Evolutionary conservation across 2,888 invertebrate genomes (phyloP).

Genomic region (Endotricha flammealis): DNA sequence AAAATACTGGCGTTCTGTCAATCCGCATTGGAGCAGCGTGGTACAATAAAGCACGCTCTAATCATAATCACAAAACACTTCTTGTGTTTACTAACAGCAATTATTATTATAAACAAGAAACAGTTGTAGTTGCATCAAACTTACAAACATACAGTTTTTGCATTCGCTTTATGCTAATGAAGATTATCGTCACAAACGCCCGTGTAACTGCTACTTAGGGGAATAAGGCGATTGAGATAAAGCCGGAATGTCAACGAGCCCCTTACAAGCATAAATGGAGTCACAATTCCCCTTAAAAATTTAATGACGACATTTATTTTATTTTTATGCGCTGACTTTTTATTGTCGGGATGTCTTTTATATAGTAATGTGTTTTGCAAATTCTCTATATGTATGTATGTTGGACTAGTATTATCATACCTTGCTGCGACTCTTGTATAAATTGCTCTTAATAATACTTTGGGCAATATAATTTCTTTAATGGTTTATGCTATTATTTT

Average conservation of each 20-base stretch:
- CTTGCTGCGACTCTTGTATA: too few relatives aligned
- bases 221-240: constrained; percentile 29
- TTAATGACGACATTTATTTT: constrained; percentile 46
- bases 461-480: too few relatives aligned
- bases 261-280: constrained; percentile 40
- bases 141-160: background rate
- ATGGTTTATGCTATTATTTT: too few relatives aligned
- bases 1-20: too few relatives aligned
- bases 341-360: constrained; percentile 22
- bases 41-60: too few relatives aligned
- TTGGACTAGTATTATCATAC: background rate
- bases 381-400: background rate
- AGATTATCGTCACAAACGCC: constrained; percentile 22
- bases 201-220: constrained; percentile 26
- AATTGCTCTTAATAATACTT: too few relatives aligned
- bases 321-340: constrained; percentile 42
- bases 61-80: too few relatives aligned
- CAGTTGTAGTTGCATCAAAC: too few relatives aligned
- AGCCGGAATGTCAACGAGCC: constrained; percentile 28
- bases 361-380: background rate
- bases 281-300: constrained; percentile 35
- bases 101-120: too few relatives aligned
- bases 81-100: too few relatives aligned
- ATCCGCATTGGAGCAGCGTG: too few relatives aligned
- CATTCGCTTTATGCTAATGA: constrained; percentile 7